Base-by-base conservation (phyloP, 1,140 invertebrate species). In the Phymorhynchus buccinoides region DNA sequence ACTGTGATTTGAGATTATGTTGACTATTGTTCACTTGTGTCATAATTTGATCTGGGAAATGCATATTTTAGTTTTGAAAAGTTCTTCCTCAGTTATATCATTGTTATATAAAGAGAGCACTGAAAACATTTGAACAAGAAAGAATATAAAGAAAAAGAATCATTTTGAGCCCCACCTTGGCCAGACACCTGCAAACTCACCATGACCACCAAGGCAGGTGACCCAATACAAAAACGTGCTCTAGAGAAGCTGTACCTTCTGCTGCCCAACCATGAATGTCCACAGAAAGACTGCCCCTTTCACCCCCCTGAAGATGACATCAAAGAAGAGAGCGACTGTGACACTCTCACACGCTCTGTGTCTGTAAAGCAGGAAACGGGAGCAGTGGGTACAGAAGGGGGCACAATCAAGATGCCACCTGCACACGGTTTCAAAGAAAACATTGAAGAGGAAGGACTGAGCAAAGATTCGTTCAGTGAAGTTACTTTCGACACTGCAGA, bases 251-350 rank as follows among this genome's bases (percentile, higher is more conserved):
- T 87, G 39, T 87, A 87, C 73, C 86, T 88, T 16, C 80, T 88
- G 77, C 71, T 88, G 52, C 87, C 87, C 52, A 86, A 88, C 71
- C 87, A 88, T 78, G 83, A 86, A 73, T 88, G 87, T 78, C 85
- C 86, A 0, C 56, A 62, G 41, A 86, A 85, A 39, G 83, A 86
- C 75, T 88, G 87, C 71, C 87, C 87, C 35, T 88, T 88, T 85
- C 87, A 88, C 78, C 83, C 87, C 7, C 85, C 87, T 0, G 85
- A 86, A 62, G 80, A 87, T 3, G 12, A 85, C 32, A 30, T 39
- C 18, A 44, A 27, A 39, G 66, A 83, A 35, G 84, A 85, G 77
- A 81, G 84, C 16, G 84, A 87, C 18, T 32, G 32, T 18, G 30
- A 83, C 39, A 27, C 81, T 0, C 52, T 80, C 27, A 80, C 86